These are phyloP conservation scores for Theristicus caerulescens DNA, from an alignment of 2,113 vertebrate genomes.

Conservation along the genomic window DNA sequence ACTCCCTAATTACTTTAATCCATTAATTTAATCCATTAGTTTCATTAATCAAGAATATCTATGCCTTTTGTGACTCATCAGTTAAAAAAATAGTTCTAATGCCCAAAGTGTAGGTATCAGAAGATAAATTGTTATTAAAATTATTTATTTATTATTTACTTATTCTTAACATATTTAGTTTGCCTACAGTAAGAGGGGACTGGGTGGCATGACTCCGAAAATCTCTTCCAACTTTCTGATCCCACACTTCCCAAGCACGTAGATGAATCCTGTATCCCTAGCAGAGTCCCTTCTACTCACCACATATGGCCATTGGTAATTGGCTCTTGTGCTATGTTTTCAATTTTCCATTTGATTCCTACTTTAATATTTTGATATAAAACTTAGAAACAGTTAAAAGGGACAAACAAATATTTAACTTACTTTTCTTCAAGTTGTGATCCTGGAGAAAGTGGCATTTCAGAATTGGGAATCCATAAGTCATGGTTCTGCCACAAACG, in stretches of 20 bases:
- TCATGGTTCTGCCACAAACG: slow-evolving; percentile 27
- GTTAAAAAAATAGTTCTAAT: background rate
- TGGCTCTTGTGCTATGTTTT: background rate
- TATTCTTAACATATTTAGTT: background rate
- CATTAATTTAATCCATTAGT: background rate
- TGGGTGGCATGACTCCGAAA: background rate
- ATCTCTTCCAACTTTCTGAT: background rate
- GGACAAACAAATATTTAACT: slow-evolving; percentile 33
- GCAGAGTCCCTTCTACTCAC: background rate
- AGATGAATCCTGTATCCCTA: background rate
- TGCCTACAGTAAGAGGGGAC: background rate
- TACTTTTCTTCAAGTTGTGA: slow-evolving; percentile 15
- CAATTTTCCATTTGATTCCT: background rate
- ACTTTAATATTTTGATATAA: background rate
- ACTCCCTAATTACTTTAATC: background rate
- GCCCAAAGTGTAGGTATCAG: background rate
- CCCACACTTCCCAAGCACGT: background rate
- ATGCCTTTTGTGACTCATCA: background rate
- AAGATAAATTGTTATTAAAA: background rate
- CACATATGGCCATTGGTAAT: background rate
- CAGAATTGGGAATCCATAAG: background rate
- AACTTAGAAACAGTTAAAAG: background rate
- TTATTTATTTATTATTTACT: background rate
- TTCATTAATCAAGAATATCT: background rate
- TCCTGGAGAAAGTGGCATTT: background rate